phyloP scores from a whole-genome alignment of 2,113 vertebrate species.

The Corythoichthys haematopterus region DNA sequence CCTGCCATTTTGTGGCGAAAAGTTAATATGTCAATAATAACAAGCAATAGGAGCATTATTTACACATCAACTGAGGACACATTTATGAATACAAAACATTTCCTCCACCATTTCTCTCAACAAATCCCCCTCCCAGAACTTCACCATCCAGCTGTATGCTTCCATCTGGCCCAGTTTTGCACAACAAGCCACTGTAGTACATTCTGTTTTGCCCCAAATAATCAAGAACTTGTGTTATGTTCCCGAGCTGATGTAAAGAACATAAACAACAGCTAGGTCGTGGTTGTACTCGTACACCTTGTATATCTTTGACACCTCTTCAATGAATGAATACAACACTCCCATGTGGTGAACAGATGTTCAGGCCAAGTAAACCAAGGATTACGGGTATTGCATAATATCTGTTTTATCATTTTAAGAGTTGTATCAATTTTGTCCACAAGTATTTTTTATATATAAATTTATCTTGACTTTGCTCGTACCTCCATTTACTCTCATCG shows the following conservation, averaged over 20 bases:
- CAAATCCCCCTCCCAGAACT: background rate
- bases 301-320: slow-evolving; percentile 43
- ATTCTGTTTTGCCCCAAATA: slow-evolving; percentile 29
- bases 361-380: slow-evolving; percentile 24
- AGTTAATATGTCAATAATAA: too few species aligned
- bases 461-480: too few species aligned
- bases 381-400: slow-evolving; percentile 43
- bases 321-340: slow-evolving; percentile 38
- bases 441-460: too few species aligned
- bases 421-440: background rate
- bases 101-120: background rate
- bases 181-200: slow-evolving; percentile 33
- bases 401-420: background rate
- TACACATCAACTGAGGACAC: too few species aligned
- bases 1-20: too few species aligned
- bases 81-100: too few species aligned
- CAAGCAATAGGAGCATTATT: too few species aligned
- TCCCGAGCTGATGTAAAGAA: slow-evolving; percentile 58
- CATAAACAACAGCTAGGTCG: slow-evolving; percentile 58
- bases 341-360: slow-evolving; percentile 63
- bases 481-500: too few species aligned
- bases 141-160: slow-evolving; percentile 31
- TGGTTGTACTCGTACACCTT: slow-evolving; percentile 14
- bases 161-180: slow-evolving; percentile 41
- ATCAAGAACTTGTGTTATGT: slow-evolving; percentile 57